phyloP scores from a whole-genome alignment of 2,888 invertebrate genomes.

The Acanthopleura granulata region DNA sequence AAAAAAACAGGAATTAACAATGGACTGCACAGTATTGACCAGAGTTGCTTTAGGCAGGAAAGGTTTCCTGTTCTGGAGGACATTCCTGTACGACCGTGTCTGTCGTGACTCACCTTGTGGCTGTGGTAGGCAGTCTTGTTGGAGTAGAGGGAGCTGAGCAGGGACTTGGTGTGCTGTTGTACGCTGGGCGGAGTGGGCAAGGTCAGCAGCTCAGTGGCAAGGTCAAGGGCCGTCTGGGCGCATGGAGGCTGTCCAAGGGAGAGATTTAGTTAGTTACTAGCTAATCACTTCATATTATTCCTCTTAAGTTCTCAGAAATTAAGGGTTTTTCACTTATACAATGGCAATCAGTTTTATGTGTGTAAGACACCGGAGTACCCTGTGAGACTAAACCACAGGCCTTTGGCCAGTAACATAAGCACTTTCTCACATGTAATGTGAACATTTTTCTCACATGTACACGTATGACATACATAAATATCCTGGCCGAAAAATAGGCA shows the following conservation, averaged over 20 bases:
- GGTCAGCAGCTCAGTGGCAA: conserved; percentile 78
- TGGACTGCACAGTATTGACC: too few species aligned
- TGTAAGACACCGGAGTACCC: not conserved
- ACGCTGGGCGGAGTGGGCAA: conserved; percentile 81
- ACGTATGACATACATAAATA: too few species aligned
- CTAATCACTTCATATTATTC: too few species aligned
- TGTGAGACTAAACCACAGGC: not conserved
- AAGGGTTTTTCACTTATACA: not conserved
- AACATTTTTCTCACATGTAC: too few species aligned
- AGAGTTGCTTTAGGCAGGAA: too few species aligned
- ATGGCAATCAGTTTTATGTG: not conserved
- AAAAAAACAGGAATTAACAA: too few species aligned
- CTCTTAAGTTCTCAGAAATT: too few species aligned
- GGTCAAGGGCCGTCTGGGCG: conserved; percentile 73
- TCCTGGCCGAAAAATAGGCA: too few species aligned
- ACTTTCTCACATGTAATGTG: not conserved
- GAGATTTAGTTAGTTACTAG: too few species aligned
- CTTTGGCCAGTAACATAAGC: not conserved
- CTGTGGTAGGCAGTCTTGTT: conserved; percentile 83
- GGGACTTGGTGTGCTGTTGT: conserved; percentile 84
- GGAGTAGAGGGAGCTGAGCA: conserved; percentile 84
- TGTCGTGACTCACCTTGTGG: conserved; percentile 79
- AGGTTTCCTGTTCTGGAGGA: too few species aligned
- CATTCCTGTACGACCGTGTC: too few species aligned
- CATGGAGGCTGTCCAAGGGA: not conserved